Conservation (phyloP, 2,888 invertebrate species). For the Scaptomyza cyrtandrae region DNA sequence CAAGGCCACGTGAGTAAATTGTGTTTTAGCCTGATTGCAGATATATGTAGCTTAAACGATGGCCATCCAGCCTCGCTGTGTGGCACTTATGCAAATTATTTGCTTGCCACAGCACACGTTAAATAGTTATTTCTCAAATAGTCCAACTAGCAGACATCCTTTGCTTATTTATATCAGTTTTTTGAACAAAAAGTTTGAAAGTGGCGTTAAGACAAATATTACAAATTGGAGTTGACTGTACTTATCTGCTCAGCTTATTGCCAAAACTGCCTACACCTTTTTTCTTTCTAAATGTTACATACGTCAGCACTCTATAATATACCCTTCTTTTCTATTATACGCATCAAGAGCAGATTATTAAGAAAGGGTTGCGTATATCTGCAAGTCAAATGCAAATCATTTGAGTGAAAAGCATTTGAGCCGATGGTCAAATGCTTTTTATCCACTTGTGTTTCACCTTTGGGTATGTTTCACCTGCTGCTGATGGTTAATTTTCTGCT, state of each 20-base stretch:
- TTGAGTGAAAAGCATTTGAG: conserved; percentile 15
- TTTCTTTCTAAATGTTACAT: too few relatives aligned
- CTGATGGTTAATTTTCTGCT: conserved; percentile 4
- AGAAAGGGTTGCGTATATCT: conserved; percentile 48
- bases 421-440: not conserved
- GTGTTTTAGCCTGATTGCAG: conserved; percentile 20
- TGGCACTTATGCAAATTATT: conserved; percentile 68
- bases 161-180: too few relatives aligned
- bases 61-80: not conserved
- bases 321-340: not conserved
- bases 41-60: not conserved
- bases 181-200: too few relatives aligned
- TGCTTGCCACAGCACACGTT: not conserved
- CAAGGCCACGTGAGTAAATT: conserved; percentile 45
- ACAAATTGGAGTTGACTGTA: too few relatives aligned
- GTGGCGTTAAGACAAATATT: too few relatives aligned
- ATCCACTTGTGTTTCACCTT: conserved; percentile 1
- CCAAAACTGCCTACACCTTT: too few relatives aligned
- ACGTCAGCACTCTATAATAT: not conserved
- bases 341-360: not conserved
- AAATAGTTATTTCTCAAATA: too few relatives aligned
- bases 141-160: too few relatives aligned
- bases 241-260: too few relatives aligned
- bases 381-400: conserved; percentile 53
- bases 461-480: conserved; percentile 1